Conservation (phyloP, 2,113 vertebrate species). For the Chionomys nivalis region DNA sequence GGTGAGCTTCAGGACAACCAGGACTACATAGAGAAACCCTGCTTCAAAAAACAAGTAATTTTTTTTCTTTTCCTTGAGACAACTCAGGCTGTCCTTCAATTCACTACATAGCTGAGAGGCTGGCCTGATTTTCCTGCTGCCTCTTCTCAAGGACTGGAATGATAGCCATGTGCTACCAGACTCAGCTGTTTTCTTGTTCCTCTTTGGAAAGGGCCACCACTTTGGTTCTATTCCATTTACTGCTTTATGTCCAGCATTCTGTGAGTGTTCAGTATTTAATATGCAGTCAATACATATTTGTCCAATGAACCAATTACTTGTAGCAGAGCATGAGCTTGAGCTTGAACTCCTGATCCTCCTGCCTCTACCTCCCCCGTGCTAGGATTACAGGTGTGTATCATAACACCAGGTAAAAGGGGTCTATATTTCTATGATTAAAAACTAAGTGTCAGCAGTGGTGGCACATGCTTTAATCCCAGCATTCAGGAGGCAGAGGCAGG, state of each 20-base stretch:
- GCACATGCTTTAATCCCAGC: no score
- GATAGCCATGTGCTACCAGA: not conserved
- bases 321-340: not conserved
- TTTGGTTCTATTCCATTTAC: not conserved
- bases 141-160: not conserved
- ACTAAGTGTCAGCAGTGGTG: no score
- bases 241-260: not conserved
- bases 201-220: not conserved
- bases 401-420: not conserved
- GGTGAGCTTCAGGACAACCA: not conserved
- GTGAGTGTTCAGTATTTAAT: not conserved
- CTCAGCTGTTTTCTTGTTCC: not conserved
- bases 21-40: not conserved
- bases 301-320: not conserved
- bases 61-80: not conserved
- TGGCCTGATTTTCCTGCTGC: not conserved
- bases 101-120: not conserved
- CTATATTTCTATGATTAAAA: no score
- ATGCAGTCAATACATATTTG: not conserved
- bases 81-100: not conserved
- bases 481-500: no score
- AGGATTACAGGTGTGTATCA: not conserved
- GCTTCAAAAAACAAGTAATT: not conserved
- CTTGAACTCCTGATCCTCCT: not conserved
- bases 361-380: not conserved